A percentile compares a stretch with the other conserved stretches of the same genome.
phyloP scores from a whole-genome alignment of 2,113 vertebrate genomes.

The Xenotilapia leptura region DNA sequence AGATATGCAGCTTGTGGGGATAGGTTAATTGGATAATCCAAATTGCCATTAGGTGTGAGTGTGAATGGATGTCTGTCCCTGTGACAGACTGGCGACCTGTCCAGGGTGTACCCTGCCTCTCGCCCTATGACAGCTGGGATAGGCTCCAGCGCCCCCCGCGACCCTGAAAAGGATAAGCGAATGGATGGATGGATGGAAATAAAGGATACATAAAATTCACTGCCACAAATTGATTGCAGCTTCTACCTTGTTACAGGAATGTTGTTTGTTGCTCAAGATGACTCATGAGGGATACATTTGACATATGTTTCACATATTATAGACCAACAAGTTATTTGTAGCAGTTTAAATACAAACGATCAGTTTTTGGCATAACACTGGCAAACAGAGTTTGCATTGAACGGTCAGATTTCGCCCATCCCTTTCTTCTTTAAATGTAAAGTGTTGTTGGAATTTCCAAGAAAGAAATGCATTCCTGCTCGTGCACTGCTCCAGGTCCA shows the following conservation, averaged over 20 bases:
- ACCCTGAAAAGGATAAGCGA: too few relatives aligned
- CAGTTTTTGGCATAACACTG: background rate
- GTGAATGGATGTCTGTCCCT: too few relatives aligned
- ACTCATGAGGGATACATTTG: background rate
- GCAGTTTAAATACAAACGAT: background rate
- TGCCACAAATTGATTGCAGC: background rate
- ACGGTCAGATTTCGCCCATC: background rate
- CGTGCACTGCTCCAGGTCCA: background rate
- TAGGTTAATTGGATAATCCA: too few relatives aligned
- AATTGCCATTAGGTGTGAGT: too few relatives aligned
- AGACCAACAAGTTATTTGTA: background rate
- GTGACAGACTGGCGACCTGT: too few relatives aligned
- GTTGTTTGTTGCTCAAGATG: background rate
- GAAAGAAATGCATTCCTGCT: background rate
- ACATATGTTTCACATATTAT: background rate
- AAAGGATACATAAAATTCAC: background rate
- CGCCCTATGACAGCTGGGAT: too few relatives aligned
- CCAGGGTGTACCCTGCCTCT: too few relatives aligned
- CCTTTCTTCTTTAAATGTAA: background rate
- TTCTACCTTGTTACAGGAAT: background rate
- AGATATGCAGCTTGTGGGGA: too few relatives aligned
- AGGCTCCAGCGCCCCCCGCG: too few relatives aligned
- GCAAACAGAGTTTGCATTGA: background rate
- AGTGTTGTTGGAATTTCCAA: background rate
- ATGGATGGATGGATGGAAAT: too few relatives aligned